phyloP scores from a whole-genome alignment of 2,113 vertebrate species.

The Alouatta palliata region DNA sequence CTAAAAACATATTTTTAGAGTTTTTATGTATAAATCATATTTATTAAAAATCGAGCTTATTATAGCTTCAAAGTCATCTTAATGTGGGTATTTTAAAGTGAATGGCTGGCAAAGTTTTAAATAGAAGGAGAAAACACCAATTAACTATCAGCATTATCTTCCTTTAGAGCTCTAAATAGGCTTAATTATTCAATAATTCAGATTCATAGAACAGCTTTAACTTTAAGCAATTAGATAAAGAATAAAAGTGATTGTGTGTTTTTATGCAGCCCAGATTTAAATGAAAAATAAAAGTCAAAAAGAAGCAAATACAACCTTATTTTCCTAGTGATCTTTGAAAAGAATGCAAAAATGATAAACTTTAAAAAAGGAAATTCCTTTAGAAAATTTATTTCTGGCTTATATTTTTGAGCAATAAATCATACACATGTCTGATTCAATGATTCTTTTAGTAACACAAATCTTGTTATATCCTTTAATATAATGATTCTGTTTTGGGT shows the following conservation, averaged over 20 bases:
- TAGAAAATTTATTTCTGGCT: neutral
- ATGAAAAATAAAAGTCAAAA: neutral
- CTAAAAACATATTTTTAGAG: neutral
- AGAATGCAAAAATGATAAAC: neutral
- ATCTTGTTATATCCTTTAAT: neutral
- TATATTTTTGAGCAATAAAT: neutral
- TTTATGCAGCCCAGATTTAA: neutral
- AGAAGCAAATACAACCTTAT: neutral
- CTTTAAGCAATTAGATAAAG: conserved; percentile 20
- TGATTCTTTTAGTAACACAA: neutral
- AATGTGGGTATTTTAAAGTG: conserved; percentile 10
- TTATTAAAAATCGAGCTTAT: neutral
- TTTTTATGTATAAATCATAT: too few species aligned
- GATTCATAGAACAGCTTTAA: conserved; percentile 50
- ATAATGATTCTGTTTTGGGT: neutral
- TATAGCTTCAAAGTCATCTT: neutral
- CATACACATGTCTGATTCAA: neutral
- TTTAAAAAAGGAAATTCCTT: neutral
- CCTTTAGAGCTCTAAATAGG: conserved; percentile 44
- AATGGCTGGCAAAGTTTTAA: neutral
- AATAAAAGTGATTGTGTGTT: neutral
- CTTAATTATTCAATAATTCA: conserved; percentile 69
- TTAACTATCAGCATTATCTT: conserved; percentile 45
- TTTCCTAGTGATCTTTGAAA: neutral
- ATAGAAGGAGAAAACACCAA: conserved; percentile 44